Evolutionary conservation across 2,113 vertebrate species (phyloP).

Genomic region (Atractosteus spatula): DNA sequence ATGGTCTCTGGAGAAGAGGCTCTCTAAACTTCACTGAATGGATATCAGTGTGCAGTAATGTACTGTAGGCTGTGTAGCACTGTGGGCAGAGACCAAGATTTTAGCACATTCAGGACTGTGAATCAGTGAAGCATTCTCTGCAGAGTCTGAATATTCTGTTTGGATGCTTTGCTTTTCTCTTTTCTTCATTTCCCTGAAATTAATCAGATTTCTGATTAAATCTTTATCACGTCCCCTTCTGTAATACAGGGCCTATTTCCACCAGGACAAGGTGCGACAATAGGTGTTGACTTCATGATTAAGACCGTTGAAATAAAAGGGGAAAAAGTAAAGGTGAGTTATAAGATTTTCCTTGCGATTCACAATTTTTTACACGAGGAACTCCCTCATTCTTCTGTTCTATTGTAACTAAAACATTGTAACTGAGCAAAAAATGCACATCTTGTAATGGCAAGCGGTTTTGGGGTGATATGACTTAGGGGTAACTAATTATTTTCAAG

Average conservation of each 20-base stretch:
- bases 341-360: background rate
- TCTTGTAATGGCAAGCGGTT: too few relatives aligned
- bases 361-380: background rate
- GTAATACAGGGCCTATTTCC: slow-evolving; percentile 88
- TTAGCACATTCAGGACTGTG: background rate
- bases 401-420: too few relatives aligned
- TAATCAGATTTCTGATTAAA: background rate
- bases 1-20: too few relatives aligned
- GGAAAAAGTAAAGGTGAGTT: slow-evolving; percentile 93
- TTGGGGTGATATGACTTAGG: too few relatives aligned
- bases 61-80: background rate
- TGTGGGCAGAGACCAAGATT: background rate
- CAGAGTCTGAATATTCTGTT: background rate
- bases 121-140: background rate
- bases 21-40: background rate
- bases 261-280: slow-evolving; percentile 96
- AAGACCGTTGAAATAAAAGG: slow-evolving; percentile 98
- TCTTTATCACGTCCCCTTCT: background rate
- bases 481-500: too few relatives aligned
- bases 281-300: slow-evolving; percentile 99
- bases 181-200: background rate
- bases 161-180: background rate
- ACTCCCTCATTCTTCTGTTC: too few relatives aligned
- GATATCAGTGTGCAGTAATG: background rate
- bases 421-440: too few relatives aligned